Evolutionary conservation across 1,140 invertebrate genomes (phyloP).

Genomic region (Drosophila elegans): DNA sequence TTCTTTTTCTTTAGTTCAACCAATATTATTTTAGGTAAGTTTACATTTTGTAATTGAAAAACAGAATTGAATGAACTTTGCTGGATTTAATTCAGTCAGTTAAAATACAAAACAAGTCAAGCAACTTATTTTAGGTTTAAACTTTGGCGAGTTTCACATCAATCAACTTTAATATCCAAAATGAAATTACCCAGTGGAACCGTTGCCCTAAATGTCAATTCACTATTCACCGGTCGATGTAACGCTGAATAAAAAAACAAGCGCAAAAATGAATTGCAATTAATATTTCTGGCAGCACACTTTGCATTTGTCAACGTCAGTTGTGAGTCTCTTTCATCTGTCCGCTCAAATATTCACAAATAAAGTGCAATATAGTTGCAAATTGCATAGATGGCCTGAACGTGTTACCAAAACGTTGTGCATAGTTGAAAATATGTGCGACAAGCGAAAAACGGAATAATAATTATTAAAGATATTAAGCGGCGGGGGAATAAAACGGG

Average conservation of each 20-base stretch:
- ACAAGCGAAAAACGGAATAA: conserved; percentile 34
- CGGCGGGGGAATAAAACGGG: neutral
- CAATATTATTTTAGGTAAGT: too few relatives aligned
- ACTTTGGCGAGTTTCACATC: neutral
- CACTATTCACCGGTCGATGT: conserved; percentile 1
- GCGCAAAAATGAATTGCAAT: conserved; percentile 37
- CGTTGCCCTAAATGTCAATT: conserved; percentile 4
- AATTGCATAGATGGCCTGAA: conserved; percentile 29
- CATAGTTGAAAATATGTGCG: conserved; percentile 37
- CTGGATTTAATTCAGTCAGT: too few relatives aligned
- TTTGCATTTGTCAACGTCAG: conserved; percentile 30
- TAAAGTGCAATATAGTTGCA: conserved; percentile 52
- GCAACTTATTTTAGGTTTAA: too few relatives aligned
- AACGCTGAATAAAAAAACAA: conserved; percentile 2
- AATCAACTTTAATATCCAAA: neutral
- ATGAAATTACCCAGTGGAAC: conserved; percentile 6
- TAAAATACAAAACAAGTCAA: too few relatives aligned
- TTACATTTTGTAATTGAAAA: too few relatives aligned
- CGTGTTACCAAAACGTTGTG: conserved; percentile 42
- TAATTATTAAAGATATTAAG: conserved; percentile 53
- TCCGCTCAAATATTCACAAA: conserved; percentile 46
- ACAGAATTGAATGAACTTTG: too few relatives aligned
- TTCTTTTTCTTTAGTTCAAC: too few relatives aligned
- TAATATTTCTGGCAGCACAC: conserved; percentile 33
- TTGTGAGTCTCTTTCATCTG: conserved; percentile 7